Base-by-base conservation (phyloP, 2,888 invertebrate genomes). In the Proisotoma minuta region DNA sequence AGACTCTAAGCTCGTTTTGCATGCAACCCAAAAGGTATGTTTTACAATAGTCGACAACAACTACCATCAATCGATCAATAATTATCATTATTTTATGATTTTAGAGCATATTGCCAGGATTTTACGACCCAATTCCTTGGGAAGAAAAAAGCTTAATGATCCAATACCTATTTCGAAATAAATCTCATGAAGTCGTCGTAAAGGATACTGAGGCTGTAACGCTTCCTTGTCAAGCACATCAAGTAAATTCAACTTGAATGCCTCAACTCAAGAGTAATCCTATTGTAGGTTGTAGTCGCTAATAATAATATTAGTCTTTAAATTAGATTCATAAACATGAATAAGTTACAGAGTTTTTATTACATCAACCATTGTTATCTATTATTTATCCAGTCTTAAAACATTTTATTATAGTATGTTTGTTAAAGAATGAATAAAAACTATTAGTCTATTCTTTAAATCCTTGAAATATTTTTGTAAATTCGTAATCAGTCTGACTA, bases 91-190 rank as follows among this genome's bases (percentile, higher is more conserved):
- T 52, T 69, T 63, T 66, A 73, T 64, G 12, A 70, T 83, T 84
- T 26, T 79, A 97, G 96, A 87, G 90, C 77, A 92, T 94, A 76
- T 79, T 98, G 68, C 92, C 97, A 12, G 98, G 98, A 28, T 98
- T 98, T 80, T 98, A 89, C 79, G 98, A 99, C 79, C 94, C 96
- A 0, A 92, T 93, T 71, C 84, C 90, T 57, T 94, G 95, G 0
- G 95, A 97, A 74, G 87, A 91, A 28, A 98, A 98, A 78, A 85
- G 85, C 75, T 81, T 98, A 24, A 85, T 87, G 57, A 84, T 98
- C 69, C 86, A 89, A 75, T 98, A 98, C 79, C 84, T 85, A 76
- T 95, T 87, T 81, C 87, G 88, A 74, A 85, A 85, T 75, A 84
- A 85, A 76, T 81, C 84, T n/a, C 89, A 94, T 76, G 84, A 87